phyloP scores from a whole-genome alignment of 1,140 invertebrate species.

The Camponotus floridanus region DNA sequence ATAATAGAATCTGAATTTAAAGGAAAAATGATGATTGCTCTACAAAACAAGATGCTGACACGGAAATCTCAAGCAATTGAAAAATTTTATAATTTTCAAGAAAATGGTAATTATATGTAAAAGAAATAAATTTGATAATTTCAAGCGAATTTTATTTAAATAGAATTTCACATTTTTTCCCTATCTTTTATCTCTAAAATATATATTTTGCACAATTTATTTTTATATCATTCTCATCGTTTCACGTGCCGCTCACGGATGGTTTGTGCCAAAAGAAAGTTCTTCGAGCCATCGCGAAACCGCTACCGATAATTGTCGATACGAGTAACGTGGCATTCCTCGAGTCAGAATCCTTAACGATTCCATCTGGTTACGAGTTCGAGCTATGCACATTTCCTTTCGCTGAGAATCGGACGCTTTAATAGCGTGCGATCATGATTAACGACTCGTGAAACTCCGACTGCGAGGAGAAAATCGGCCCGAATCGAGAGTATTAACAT shows the following conservation, averaged over 20 bases:
- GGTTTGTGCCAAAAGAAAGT: conserved; percentile 49
- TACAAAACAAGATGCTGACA: neutral
- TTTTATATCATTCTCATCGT: neutral
- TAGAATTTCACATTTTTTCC: neutral
- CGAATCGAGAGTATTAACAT: conserved; percentile 12
- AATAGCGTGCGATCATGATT: conserved; percentile 48
- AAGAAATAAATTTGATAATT: neutral
- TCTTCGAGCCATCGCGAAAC: conserved; percentile 24
- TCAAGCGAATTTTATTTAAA: neutral
- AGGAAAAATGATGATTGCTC: neutral
- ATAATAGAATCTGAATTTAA: conserved; percentile 12
- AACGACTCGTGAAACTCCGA: conserved; percentile 55
- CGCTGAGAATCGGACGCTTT: conserved; percentile 28
- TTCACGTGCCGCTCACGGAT: neutral
- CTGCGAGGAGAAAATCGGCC: conserved; percentile 48
- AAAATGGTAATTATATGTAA: neutral
- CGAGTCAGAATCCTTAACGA: conserved; percentile 35
- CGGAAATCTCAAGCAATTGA: neutral
- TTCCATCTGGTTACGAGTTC: conserved; percentile 22
- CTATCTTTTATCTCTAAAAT: neutral
- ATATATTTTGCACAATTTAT: neutral
- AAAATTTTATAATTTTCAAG: neutral
- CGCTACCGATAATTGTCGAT: conserved; percentile 39
- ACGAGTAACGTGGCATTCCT: conserved; percentile 23
- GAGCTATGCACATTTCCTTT: conserved; percentile 34